Evolutionary conservation across 2,888 invertebrate species (phyloP).

Genomic region (Aphodius sticticus): DNA sequence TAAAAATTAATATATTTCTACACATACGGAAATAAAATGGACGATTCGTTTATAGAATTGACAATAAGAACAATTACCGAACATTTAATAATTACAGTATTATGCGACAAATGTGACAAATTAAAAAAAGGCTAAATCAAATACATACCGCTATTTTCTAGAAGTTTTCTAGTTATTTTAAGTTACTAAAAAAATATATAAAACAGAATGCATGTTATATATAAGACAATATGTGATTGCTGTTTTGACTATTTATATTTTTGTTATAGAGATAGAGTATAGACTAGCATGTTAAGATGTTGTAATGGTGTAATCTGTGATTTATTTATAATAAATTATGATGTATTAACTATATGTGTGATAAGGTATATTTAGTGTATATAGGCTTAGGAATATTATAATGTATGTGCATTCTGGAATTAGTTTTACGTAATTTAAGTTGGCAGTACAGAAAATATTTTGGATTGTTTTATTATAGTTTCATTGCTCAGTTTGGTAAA

Average conservation of each 20-base stretch:
- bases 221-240: background rate
- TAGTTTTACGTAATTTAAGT: no score
- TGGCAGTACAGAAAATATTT: no score
- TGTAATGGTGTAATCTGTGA: background rate
- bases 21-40: background rate
- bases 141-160: background rate
- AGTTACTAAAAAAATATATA: background rate
- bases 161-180: background rate
- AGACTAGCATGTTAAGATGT: background rate
- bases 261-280: background rate
- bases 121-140: background rate
- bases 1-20: background rate
- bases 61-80: background rate
- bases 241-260: background rate
- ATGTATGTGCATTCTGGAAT: background rate
- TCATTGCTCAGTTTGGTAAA: no score
- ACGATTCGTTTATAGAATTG: background rate
- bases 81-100: background rate
- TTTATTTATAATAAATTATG: slow-evolving; percentile 4
- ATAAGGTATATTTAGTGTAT: background rate
- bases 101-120: background rate
- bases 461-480: no score
- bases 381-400: background rate
- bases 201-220: no score
- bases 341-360: background rate